Evolutionary conservation across 2,113 vertebrate species (phyloP).

Genomic region (Heterotilapia buettikoferi): DNA sequence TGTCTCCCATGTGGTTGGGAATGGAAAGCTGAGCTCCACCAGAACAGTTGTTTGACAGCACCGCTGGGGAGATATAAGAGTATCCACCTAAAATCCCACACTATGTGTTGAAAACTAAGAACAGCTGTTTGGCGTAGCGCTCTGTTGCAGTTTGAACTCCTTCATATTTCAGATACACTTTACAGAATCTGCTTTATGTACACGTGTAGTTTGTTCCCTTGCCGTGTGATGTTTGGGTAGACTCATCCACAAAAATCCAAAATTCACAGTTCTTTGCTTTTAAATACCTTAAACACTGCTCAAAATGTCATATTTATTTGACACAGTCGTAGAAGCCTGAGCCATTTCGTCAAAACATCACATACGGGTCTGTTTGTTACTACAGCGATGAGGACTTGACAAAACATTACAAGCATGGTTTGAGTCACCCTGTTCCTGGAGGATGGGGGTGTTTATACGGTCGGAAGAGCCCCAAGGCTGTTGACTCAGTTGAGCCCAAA

Average conservation of each 20-base stretch:
- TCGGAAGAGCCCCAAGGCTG: slow-evolving; percentile 25
- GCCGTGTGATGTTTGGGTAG: not conserved
- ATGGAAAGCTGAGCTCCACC: not conserved
- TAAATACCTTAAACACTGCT: not conserved
- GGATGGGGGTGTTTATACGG: slow-evolving; percentile 35
- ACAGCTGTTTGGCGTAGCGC: not conserved
- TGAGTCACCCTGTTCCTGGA: slow-evolving; percentile 37
- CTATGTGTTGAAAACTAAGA: not conserved
- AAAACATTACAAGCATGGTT: slow-evolving; percentile 32
- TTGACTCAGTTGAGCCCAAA: slow-evolving; percentile 55
- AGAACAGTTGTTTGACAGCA: not conserved
- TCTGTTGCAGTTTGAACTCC: not conserved
- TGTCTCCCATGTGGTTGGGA: not conserved
- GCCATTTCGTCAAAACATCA: slow-evolving; percentile 7
- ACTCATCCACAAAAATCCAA: not conserved
- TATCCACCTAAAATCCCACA: not conserved
- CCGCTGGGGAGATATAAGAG: not conserved
- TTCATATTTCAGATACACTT: not conserved
- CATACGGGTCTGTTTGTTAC: slow-evolving; percentile 50
- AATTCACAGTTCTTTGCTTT: not conserved
- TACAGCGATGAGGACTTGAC: slow-evolving; percentile 41
- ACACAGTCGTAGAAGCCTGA: not conserved
- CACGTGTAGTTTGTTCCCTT: not conserved
- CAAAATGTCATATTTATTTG: not conserved
- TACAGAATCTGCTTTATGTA: not conserved